Percentiles rank a stretch among this genome's conserved stretches.
These are phyloP conservation scores for Trachelus troglodyta DNA, from an alignment of 2,888 invertebrate species.

Conservation along the genomic window DNA sequence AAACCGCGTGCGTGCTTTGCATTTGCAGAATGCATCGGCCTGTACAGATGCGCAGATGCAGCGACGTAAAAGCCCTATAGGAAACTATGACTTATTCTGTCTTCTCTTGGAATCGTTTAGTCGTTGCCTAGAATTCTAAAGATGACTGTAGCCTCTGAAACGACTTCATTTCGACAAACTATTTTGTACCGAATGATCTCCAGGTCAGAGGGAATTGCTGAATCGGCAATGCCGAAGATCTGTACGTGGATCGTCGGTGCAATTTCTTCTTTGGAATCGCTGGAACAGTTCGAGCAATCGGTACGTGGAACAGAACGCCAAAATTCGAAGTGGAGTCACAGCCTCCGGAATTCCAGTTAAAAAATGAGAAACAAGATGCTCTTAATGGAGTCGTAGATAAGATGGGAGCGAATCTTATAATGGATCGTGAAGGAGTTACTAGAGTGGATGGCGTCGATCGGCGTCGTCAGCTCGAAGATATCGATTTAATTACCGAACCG, in stretches of 20 bases:
- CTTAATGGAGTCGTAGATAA: background rate
- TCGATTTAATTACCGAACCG: background rate
- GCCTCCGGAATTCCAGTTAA: background rate
- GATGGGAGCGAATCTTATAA: conserved; percentile 3
- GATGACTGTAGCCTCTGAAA: background rate
- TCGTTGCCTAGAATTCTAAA: too few species aligned
- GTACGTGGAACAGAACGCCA: background rate
- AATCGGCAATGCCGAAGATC: background rate
- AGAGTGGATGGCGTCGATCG: background rate
- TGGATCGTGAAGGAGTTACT: background rate
- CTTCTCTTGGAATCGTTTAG: too few species aligned
- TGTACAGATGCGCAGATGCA: background rate
- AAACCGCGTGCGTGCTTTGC: conserved; percentile 41
- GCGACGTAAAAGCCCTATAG: background rate
- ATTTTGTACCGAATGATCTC: background rate
- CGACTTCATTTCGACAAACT: background rate
- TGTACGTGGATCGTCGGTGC: background rate
- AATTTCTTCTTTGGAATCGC: background rate
- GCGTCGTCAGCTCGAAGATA: background rate
- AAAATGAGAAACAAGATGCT: background rate
- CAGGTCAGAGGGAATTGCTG: background rate
- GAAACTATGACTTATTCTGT: background rate
- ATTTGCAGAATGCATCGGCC: conserved; percentile 35
- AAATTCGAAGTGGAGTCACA: background rate
- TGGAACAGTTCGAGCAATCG: background rate